Evolutionary conservation across 1,140 invertebrate species (phyloP), one percentile per base, ranked within the genome.

Genomic region (Drosophila triauraria): DNA sequence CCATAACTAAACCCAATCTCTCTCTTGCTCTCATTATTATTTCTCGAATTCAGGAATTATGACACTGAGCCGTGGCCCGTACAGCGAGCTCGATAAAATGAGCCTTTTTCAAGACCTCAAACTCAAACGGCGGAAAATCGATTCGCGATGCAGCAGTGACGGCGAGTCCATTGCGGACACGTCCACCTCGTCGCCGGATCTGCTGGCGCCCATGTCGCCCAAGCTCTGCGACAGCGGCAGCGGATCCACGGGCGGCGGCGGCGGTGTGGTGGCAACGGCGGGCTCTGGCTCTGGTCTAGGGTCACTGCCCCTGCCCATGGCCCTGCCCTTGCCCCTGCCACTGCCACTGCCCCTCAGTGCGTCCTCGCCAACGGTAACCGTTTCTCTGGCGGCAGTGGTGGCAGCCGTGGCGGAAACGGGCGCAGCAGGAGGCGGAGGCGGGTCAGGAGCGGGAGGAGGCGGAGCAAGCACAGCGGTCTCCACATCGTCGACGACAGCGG

Each of bases 91-190:
- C 95, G 96, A 97, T 96, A 98, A 97, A 95, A 99, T 99, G 98
- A 98, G 98, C 96, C 96, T 99, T 94, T 98, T 98, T 95, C 97
- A 98, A 96, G 97, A 98, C 95, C 96, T 98, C 94, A 98, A 99
- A 95, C 95, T 99, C 94, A 99, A 99, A 96, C 96, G 98, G 95
- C 96, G 97, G 95, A 98, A 98, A 96, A 97, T 98, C 93, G 98
- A 98, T 95, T 98, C 97, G 94, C 95, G 97, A 95, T 98, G 97
- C 95, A 98, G 97, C 94, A 98, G 97, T 94, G 97, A 98, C 96
- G 97, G 97, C 96, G 97, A 97, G 95, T 97, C 97, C 93, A 96
- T 97, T 93, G 96, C 96, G 91, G 97, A 98, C 93, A 97, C 97
- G 90, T 97, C 96, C 93, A 97, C 96, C 88, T 97, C 96, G 86